These are phyloP conservation scores for Poeciliopsis presidionis DNA, from an alignment of 2,797 vertebrate genomes.

Conservation along the genomic window DNA sequence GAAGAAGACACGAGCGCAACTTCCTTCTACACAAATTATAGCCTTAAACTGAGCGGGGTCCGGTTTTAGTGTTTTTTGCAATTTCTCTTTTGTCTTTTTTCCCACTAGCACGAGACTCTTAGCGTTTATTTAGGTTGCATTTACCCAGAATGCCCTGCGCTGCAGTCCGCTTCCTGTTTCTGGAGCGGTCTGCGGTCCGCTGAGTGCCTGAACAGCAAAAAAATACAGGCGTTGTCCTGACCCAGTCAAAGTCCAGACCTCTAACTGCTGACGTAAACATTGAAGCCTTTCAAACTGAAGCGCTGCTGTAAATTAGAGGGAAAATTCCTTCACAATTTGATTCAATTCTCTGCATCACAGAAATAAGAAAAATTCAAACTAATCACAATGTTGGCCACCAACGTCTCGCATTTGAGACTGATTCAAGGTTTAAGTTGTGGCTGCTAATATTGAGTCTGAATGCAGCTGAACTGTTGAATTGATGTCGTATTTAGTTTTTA, in stretches of 20 bases:
- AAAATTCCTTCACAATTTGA: background rate
- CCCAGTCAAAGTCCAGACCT: background rate
- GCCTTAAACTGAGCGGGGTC: too few relatives aligned
- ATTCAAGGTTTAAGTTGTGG: background rate
- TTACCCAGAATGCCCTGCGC: too few relatives aligned
- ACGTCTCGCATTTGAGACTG: background rate
- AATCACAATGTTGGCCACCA: too few relatives aligned
- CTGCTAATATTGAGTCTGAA: background rate
- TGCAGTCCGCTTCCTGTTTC: too few relatives aligned
- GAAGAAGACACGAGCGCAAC: too few relatives aligned
- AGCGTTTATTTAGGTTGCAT: too few relatives aligned
- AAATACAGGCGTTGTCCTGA: background rate
- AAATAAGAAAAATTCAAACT: too few relatives aligned
- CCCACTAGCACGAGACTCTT: too few relatives aligned
- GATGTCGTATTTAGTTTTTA: background rate
- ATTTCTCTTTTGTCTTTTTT: too few relatives aligned
- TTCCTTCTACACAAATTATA: too few relatives aligned
- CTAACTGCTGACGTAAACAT: background rate
- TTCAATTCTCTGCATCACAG: background rate
- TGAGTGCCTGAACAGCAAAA: background rate
- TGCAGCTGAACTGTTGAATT: background rate
- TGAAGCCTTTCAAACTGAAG: background rate
- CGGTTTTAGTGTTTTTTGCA: too few relatives aligned
- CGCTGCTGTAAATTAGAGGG: background rate
- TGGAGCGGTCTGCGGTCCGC: too few relatives aligned